phyloP scores from a whole-genome alignment of 2,797 vertebrate genomes.

The Pachyuromys duprasi region DNA sequence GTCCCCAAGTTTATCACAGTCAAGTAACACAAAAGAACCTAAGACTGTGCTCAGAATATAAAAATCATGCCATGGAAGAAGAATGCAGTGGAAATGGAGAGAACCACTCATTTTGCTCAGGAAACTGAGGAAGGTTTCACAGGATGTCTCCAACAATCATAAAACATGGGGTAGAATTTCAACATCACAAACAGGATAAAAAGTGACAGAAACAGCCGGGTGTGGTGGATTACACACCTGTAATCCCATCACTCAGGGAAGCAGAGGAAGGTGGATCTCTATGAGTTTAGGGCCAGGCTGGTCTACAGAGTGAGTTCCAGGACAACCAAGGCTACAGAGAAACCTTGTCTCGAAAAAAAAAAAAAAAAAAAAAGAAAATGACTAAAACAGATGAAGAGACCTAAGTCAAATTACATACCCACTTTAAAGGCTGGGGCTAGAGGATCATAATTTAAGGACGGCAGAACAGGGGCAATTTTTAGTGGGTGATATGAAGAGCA shows the following conservation, averaged over 20 bases:
- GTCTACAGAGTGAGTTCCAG: too few relatives aligned
- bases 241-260: too few relatives aligned
- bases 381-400: conserved; percentile 42
- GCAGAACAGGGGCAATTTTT: too few relatives aligned
- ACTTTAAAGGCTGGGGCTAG: not conserved
- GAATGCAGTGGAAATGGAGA: not conserved
- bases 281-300: too few relatives aligned
- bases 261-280: too few relatives aligned
- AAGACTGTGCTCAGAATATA: conserved; percentile 9
- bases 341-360: too few relatives aligned
- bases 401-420: conserved; percentile 17
- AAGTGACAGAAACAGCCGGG: not conserved
- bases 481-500: not conserved
- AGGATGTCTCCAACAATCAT: not conserved
- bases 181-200: conserved; percentile 14
- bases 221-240: too few relatives aligned
- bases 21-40: conserved; percentile 59
- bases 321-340: too few relatives aligned
- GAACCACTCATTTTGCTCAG: conserved; percentile 1
- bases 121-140: conserved; percentile 53
- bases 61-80: not conserved
- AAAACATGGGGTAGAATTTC: conserved; percentile 39
- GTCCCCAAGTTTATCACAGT: conserved; percentile 29
- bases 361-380: not conserved
- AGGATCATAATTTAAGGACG: not conserved